Conservation (phyloP, 35 echinoderm and acorn worm species). For the Amphiura filiformis region DNA sequence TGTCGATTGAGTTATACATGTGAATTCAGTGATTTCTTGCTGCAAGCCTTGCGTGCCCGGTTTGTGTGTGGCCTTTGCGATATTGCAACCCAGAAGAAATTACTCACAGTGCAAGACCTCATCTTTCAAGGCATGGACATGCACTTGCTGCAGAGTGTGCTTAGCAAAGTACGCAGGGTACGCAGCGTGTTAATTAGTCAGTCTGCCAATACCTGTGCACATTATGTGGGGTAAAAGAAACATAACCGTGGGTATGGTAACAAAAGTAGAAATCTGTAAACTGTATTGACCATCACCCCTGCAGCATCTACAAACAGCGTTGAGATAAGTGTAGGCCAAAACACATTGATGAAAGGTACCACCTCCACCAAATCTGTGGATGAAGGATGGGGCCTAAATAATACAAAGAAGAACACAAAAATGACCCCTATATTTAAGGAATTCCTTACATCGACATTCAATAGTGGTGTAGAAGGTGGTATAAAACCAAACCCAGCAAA, state of each 20-base stretch:
- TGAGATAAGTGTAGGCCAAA: too few species aligned
- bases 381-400: too few species aligned
- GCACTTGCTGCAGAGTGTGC: neutral
- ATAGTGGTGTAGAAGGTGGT: too few species aligned
- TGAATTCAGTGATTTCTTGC: neutral
- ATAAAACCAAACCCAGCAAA: too few species aligned
- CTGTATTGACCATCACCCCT: too few species aligned
- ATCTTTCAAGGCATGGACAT: neutral
- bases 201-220: neutral
- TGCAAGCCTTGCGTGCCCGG: neutral
- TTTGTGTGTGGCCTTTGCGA: neutral
- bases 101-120: neutral
- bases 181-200: neutral
- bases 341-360: too few species aligned
- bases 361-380: too few species aligned
- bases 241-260: neutral
- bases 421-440: too few species aligned
- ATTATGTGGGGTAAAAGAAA: neutral
- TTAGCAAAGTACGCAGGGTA: neutral
- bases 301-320: too few species aligned
- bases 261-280: neutral
- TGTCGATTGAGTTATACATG: neutral
- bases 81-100: neutral
- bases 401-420: too few species aligned
- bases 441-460: too few species aligned